A percentile compares a stretch with the other conserved stretches of the same genome.
phyloP scores from a whole-genome alignment of 2,888 invertebrate genomes.

The Xanthorhoe spadicearia region DNA sequence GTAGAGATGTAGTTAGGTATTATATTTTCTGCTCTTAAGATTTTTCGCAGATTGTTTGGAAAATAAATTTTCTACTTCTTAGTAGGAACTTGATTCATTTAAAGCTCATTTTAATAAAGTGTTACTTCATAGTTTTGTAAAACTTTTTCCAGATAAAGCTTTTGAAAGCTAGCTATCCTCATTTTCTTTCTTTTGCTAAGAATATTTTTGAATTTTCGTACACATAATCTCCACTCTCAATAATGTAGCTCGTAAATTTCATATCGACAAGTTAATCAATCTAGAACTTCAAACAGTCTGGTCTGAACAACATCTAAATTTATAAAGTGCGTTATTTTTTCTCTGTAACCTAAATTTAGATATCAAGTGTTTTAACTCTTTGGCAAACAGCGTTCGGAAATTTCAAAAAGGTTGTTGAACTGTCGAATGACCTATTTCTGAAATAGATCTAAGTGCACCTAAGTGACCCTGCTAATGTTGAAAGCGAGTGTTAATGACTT shows the following conservation, averaged over 20 bases:
- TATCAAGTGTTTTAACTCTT: conserved; percentile 21
- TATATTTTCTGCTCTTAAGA: neutral
- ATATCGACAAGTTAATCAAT: neutral
- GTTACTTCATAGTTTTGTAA: too few relatives aligned
- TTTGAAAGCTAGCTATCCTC: too few relatives aligned
- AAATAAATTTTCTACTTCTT: too few relatives aligned
- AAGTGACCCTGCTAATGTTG: conserved; percentile 29
- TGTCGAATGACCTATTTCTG: conserved; percentile 28
- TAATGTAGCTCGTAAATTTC: neutral
- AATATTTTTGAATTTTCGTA: too few relatives aligned
- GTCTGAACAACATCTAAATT: conserved; percentile 5
- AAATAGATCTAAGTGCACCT: conserved; percentile 37
- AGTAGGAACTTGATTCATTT: too few relatives aligned
- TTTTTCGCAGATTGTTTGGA: neutral
- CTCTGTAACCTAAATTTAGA: conserved; percentile 25
- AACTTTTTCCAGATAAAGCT: too few relatives aligned
- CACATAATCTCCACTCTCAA: neutral
- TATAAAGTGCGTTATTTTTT: conserved; percentile 18
- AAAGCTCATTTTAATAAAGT: too few relatives aligned
- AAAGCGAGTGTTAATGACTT: conserved; percentile 30
- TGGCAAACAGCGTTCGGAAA: conserved; percentile 22
- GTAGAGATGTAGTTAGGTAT: neutral
- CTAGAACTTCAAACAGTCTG: neutral
- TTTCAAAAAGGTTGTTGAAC: conserved; percentile 31
- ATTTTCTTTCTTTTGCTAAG: too few relatives aligned